Evolutionary conservation across 2,888 invertebrate species (phyloP), one percentile per base, ranked within the genome.

Genomic region (Chloroclystis v-ata): DNA sequence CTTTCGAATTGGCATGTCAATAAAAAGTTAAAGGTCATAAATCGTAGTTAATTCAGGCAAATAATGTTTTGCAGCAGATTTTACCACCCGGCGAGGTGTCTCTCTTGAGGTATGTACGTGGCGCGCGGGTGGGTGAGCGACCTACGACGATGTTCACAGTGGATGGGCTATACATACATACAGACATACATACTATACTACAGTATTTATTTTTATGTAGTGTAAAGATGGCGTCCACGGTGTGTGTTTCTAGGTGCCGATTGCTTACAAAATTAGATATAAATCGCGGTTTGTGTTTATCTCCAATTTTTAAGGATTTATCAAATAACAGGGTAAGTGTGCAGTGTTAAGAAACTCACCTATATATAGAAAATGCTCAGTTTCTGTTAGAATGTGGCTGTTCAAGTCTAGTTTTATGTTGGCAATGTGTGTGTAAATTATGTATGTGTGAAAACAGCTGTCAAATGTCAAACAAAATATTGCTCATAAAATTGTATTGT

Each of bases 141-240:
- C 49, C 58, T 58, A 54, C 49, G 20, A 20, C 54, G 59, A 52
- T 48, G 55, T 59, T 60, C 26, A 26, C 59, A 61, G 55, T 60
- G 57, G 56, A 49, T 57, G 65, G 63, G 11, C 2, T 33, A 54
- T 60, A 64, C 57, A 39, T 20, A 20, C 20, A 20, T 20, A 20
- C 20, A 20, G 20, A 20, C 20, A 20, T 5, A n/a, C n/a, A n/a
- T n/a, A n/a, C n/a, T n/a, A n/a, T n/a, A 20, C 3, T 20, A 20
- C 5, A 20, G 20, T 59, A 62, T 35, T 6, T 35, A 28, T 35
- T 8, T 20, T 13, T 37, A 67, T 58, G 82, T 85, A 83, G 83
- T 85, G 80, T 79, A 83, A 89, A 89, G 81, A 90, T 90, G 90
- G 90, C 90, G 89, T 88, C 89, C 77, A 86, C 88, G 75, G 89